These are phyloP conservation scores for Nasonia giraulti DNA, from an alignment of 1,140 invertebrate species.

Conservation along the genomic window DNA sequence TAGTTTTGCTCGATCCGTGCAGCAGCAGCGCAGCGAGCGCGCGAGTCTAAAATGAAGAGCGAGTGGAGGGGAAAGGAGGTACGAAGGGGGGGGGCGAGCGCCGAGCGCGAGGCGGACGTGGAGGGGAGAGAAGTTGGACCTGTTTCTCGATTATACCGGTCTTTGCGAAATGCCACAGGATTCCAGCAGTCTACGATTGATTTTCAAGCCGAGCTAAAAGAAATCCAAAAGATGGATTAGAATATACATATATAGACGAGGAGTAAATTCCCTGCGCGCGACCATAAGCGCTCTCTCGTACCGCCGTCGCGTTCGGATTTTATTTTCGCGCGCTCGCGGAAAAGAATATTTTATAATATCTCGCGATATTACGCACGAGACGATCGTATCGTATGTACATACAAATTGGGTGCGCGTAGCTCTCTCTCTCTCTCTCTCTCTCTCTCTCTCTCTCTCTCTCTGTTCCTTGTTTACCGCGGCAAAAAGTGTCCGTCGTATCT, in stretches of 20 bases:
- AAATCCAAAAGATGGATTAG: slow-evolving; percentile 1
- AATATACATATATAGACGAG: not conserved
- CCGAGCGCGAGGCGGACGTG: slow-evolving; percentile 26
- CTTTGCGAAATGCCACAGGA: slow-evolving; percentile 65
- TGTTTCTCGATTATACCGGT: slow-evolving; percentile 63
- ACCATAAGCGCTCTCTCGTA: not conserved
- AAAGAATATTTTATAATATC: too few relatives aligned
- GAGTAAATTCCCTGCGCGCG: not conserved
- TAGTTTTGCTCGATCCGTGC: slow-evolving; percentile 50
- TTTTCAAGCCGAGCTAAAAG: slow-evolving; percentile 20
- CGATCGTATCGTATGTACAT: too few relatives aligned
- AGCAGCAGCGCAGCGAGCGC: too few relatives aligned
- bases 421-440: too few relatives aligned
- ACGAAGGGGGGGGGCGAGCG: not conserved
- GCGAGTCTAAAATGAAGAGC: not conserved
- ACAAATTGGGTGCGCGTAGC: too few relatives aligned
- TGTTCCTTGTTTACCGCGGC: too few relatives aligned
- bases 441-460: too few relatives aligned
- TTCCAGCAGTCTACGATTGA: slow-evolving; percentile 57
- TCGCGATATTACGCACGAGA: too few relatives aligned
- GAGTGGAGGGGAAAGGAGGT: slow-evolving; percentile 5
- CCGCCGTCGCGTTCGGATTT: not conserved
- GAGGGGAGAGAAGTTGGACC: slow-evolving; percentile 53
- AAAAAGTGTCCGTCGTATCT: too few relatives aligned
- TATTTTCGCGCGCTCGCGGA: too few relatives aligned